These are phyloP conservation scores for Gopherus evgoodei DNA, from an alignment of 2,113 vertebrate species.

Conservation along the genomic window DNA sequence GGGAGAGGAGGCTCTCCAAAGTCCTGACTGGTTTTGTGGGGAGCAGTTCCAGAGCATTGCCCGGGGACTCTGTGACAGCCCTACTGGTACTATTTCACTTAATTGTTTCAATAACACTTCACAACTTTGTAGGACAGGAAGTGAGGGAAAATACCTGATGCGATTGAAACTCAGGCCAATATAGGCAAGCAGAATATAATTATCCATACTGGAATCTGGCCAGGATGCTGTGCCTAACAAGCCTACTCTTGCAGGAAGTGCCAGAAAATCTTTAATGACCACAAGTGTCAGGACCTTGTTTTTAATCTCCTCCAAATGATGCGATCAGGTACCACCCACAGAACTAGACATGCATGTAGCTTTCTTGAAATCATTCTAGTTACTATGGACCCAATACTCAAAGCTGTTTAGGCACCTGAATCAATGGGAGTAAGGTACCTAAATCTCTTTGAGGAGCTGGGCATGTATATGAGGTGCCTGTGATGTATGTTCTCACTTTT, in stretches of 20 bases:
- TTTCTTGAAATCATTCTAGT: neutral
- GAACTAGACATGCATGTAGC: neutral
- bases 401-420: neutral
- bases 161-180: neutral
- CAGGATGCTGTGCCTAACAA: neutral
- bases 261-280: neutral
- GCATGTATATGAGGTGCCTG: neutral
- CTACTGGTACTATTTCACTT: neutral
- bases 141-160: neutral
- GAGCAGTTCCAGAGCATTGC: too few species aligned
- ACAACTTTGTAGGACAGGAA: neutral
- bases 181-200: slow-evolving; percentile 8
- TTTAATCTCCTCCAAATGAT: slow-evolving; percentile 17
- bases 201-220: neutral
- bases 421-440: neutral
- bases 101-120: neutral
- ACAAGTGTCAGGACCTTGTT: neutral
- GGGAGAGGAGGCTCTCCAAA: too few species aligned
- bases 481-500: neutral
- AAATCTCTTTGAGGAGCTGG: neutral
- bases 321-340: neutral
- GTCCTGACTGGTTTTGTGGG: too few species aligned
- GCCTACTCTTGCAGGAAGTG: neutral
- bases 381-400: neutral
- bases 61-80: too few species aligned